phyloP scores from a whole-genome alignment of 2,888 invertebrate genomes.

The Acleris emargana region DNA sequence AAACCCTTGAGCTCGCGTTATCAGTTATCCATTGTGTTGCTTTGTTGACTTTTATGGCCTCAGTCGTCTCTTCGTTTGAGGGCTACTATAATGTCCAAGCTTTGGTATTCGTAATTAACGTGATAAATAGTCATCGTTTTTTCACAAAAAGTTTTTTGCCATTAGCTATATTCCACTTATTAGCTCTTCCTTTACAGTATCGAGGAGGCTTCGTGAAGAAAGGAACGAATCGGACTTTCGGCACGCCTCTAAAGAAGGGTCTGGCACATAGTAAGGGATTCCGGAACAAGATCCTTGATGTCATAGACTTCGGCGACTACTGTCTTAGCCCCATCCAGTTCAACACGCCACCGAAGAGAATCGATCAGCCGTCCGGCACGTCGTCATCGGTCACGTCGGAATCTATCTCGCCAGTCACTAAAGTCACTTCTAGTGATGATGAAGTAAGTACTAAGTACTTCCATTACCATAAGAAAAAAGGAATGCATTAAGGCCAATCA shows the following conservation, averaged over 20 bases:
- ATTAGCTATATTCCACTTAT: too few species aligned
- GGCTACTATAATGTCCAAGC: too few species aligned
- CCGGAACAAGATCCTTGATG: slow-evolving; percentile 71
- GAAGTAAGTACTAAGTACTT: slow-evolving; percentile 53
- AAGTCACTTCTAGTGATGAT: slow-evolving; percentile 69
- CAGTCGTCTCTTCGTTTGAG: too few species aligned
- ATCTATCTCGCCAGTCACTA: slow-evolving; percentile 70
- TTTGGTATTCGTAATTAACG: too few species aligned
- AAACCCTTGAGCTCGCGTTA: too few species aligned
- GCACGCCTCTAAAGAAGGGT: slow-evolving; percentile 63
- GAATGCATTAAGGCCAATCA: too few species aligned
- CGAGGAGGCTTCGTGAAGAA: slow-evolving; percentile 58
- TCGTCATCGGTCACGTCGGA: slow-evolving; percentile 64
- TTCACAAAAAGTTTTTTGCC: too few species aligned
- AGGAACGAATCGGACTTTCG: slow-evolving; percentile 76
- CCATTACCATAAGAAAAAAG: too few species aligned
- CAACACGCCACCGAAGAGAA: slow-evolving; percentile 60
- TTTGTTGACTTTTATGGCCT: too few species aligned
- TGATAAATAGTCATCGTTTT: too few species aligned
- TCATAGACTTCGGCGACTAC: slow-evolving; percentile 69
- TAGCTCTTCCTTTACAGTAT: slow-evolving; percentile 51
- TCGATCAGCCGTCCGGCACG: slow-evolving; percentile 51
- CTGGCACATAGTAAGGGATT: slow-evolving; percentile 51
- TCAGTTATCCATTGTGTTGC: too few species aligned
- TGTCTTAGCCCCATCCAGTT: slow-evolving; percentile 74